phyloP scores from a whole-genome alignment of 2,888 invertebrate species.

The Caradrina clavipalpis region DNA sequence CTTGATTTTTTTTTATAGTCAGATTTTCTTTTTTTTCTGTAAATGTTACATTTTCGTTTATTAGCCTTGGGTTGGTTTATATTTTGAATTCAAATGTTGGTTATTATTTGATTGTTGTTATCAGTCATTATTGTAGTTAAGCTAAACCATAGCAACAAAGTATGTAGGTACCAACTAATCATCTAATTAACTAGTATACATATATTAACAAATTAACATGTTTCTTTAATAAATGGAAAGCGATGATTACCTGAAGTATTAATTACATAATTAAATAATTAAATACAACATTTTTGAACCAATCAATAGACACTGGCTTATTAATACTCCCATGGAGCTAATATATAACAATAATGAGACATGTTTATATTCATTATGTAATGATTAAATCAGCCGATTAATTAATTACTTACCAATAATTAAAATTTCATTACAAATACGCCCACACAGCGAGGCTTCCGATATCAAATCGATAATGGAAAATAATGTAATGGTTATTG shows the following conservation, averaged over 20 bases:
- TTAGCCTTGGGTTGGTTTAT: conserved; percentile 44
- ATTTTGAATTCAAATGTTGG: conserved; percentile 28
- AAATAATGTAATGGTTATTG: conserved; percentile 11
- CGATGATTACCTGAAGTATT: conserved; percentile 5
- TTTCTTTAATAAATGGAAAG: conserved; percentile 21
- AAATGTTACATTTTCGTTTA: conserved; percentile 47
- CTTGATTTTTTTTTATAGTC: conserved; percentile 60
- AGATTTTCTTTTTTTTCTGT: conserved; percentile 55
- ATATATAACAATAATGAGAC: conserved; percentile 22
- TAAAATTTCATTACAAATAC: conserved; percentile 23
- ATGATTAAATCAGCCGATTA: conserved; percentile 16
- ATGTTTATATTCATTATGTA: conserved; percentile 34
- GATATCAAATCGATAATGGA: conserved; percentile 13
- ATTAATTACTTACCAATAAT: conserved; percentile 23
- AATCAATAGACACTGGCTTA: conserved; percentile 12
- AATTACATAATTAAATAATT: conserved; percentile 12
- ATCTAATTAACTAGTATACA: not conserved
- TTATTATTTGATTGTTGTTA: conserved; percentile 28
- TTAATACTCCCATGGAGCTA: conserved; percentile 12
- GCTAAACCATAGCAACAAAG: too few relatives aligned
- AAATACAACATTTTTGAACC: conserved; percentile 14
- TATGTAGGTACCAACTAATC: too few relatives aligned
- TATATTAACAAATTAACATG: conserved; percentile 17
- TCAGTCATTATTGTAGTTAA: conserved; percentile 30
- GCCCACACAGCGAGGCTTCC: conserved; percentile 36